Conservation (phyloP, 2,113 vertebrate genomes). For the Pteropus alecto region DNA sequence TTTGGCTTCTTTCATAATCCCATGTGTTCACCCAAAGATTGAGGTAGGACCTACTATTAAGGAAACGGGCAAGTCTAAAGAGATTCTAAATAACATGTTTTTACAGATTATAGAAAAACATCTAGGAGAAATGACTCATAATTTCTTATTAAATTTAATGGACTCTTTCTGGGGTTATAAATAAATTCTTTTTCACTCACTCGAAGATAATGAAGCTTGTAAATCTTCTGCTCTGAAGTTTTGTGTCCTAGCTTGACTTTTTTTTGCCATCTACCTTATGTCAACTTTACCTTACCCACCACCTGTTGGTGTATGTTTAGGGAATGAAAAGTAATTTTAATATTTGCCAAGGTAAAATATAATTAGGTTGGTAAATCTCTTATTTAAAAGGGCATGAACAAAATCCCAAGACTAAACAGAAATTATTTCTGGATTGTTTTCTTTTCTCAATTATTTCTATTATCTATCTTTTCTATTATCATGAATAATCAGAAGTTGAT, state of each 20-base stretch:
- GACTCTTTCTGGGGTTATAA: constrained; percentile 47
- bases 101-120: constrained; percentile 37
- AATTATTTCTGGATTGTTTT: constrained; percentile 44
- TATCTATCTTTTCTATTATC: background rate
- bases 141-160: constrained; percentile 60
- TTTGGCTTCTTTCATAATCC: background rate
- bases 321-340: constrained; percentile 71
- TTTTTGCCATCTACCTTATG: background rate
- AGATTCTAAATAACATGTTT: constrained; percentile 8
- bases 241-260: background rate
- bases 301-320: constrained; percentile 47
- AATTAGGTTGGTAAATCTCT: constrained; percentile 56
- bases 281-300: background rate
- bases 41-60: background rate
- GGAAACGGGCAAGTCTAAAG: background rate
- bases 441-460: constrained; percentile 52
- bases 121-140: constrained; percentile 49
- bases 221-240: constrained; percentile 21
- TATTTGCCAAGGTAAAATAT: constrained; percentile 64
- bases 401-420: constrained; percentile 35
- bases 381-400: constrained; percentile 1
- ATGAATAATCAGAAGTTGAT: constrained; percentile 19
- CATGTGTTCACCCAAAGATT: background rate
- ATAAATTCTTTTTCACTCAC: constrained; percentile 37
- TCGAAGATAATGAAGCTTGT: constrained; percentile 45